phyloP scores from a whole-genome alignment of 2,888 invertebrate species.

The Chloroclysta siterata region DNA sequence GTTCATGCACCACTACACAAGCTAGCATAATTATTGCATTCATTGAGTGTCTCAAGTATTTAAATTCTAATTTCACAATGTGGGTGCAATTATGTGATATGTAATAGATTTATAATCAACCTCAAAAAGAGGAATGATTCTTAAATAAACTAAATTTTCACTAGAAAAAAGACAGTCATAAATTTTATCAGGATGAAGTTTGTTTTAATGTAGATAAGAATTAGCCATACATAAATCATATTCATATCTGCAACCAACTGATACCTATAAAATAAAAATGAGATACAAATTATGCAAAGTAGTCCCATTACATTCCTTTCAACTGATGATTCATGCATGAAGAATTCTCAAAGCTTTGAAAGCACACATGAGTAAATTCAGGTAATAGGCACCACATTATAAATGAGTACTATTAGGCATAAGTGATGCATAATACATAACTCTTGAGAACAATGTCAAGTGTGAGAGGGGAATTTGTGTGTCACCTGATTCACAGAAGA shows the following conservation, averaged over 20 bases:
- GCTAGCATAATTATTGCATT: slow-evolving; percentile 48
- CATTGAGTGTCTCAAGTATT: slow-evolving; percentile 40
- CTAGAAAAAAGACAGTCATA: too few relatives aligned
- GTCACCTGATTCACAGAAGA: slow-evolving; percentile 69
- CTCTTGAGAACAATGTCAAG: slow-evolving; percentile 56
- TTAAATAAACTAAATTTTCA: too few relatives aligned
- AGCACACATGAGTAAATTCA: slow-evolving; percentile 28
- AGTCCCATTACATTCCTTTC: slow-evolving; percentile 24
- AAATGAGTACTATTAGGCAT: slow-evolving; percentile 33
- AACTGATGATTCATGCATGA: slow-evolving; percentile 36
- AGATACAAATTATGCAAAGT: slow-evolving; percentile 30
- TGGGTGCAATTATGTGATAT: background rate
- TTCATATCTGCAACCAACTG: background rate
- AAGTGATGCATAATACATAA: slow-evolving; percentile 49
- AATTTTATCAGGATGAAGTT: background rate
- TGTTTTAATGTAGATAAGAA: background rate
- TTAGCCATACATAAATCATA: background rate
- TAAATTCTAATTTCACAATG: slow-evolving; percentile 35
- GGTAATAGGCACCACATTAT: slow-evolving; percentile 28
- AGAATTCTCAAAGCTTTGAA: slow-evolving; percentile 34
- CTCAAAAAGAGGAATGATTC: background rate
- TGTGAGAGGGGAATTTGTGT: slow-evolving; percentile 60
- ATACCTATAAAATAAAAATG: background rate
- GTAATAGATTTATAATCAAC: slow-evolving; percentile 6
- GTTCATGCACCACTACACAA: slow-evolving; percentile 51